Evolutionary conservation across 2,888 invertebrate species (phyloP), one percentile per base, ranked within the genome.

Genomic region (Serrognathus titanus): DNA sequence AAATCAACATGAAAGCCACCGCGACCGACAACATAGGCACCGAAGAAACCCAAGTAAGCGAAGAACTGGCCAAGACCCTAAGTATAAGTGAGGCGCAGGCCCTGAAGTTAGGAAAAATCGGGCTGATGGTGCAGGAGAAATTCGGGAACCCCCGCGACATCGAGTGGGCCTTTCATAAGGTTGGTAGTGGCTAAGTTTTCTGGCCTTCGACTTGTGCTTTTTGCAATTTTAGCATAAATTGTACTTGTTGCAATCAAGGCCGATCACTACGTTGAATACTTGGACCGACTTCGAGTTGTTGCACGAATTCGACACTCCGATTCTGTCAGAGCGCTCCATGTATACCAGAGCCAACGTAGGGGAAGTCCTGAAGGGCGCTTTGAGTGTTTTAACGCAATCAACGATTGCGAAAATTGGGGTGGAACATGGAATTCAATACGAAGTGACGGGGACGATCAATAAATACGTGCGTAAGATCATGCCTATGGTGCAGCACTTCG

Each of bases 271-370:
- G 0, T 70, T 89, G 31, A 85, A 87, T 63, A 75, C 81, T 1
- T 92, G 91, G 85, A 85, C 85, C 0, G 88, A 92, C 54, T 89
- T 87, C 66, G 93, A 94, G 67, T 72, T 94, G 35, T 76, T 84
- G 3, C 92, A 92, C 69, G 94, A 94, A 75, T 78, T 89, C 67
- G 92, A 93, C 72, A 76, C 82, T 0, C 81, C 89, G 0, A 75
- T 87, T 3, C 81, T 87, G 69, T 80, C 84, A 0, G 84, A 87
- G 20, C 80, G 82, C n/a, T 87, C 88, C 59, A 75, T 85, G 0
- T 71, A 82, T 20, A 87, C 89, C 0, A 86, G 85, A 59, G 90
- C 87, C 7, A 93, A 93, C 71, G 81, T 86, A 1, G 90, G 89
- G 74, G 92, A 85, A 78, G 85, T 82, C 58, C 71, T 88, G 48